A percentile compares a stretch with the other conserved stretches of the same genome.
Conservation (phyloP, 2,113 vertebrate species). For the Cinclus mexicanus region DNA sequence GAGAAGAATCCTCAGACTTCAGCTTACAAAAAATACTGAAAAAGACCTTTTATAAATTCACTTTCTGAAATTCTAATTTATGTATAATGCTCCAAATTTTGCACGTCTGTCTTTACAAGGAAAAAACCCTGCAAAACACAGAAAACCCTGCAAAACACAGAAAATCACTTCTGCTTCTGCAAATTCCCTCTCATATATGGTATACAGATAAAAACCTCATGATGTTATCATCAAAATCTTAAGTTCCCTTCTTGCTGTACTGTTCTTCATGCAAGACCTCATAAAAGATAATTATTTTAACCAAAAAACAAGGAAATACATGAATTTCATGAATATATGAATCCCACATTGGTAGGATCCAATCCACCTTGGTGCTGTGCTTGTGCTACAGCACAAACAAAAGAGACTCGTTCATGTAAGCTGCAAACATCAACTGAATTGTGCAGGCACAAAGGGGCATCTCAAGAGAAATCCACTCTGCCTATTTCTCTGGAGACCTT, state of each 20-base stretch:
- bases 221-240: neutral
- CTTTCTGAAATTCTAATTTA: conserved; percentile 1
- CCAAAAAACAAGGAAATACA: neutral
- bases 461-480: neutral
- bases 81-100: neutral
- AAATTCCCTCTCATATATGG: neutral
- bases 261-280: neutral
- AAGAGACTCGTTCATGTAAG: neutral
- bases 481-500: neutral
- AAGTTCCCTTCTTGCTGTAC: neutral
- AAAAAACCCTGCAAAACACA: neutral
- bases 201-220: neutral
- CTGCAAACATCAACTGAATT: neutral
- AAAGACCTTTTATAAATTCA: neutral
- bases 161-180: neutral
- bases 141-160: neutral
- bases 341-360: neutral
- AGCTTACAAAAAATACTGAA: neutral
- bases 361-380: neutral
- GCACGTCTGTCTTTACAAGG: neutral
- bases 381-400: neutral
- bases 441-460: neutral
- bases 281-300: conserved; percentile 7
- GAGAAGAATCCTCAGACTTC: neutral
- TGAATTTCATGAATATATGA: neutral